These are phyloP conservation scores for Diadumene lineata DNA, from an alignment of 92 coral and sea anemone species.

Conservation along the genomic window DNA sequence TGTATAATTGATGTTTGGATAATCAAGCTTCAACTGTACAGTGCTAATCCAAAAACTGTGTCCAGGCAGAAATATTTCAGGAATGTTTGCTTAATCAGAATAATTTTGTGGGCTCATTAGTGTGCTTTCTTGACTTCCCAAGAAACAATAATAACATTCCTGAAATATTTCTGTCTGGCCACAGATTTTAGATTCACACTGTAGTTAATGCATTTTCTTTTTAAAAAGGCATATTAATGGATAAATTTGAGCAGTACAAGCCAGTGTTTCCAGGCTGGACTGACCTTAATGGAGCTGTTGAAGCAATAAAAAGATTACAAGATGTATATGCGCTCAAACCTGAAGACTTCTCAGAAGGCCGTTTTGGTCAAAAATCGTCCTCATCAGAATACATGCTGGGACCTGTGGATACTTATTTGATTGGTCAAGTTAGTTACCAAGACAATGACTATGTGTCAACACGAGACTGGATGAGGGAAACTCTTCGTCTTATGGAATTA, in stretches of 20 bases:
- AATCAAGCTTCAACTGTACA: no score
- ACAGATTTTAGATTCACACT: no score
- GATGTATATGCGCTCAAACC: conserved; percentile 86
- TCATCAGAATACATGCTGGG: conserved; percentile 39
- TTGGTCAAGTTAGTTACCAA: conserved; percentile 74
- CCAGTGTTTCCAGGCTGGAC: conserved; percentile 56
- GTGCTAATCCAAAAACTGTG: no score
- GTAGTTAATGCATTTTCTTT: not conserved
- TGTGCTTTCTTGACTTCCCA: no score
- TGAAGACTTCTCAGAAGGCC: conserved; percentile 78
- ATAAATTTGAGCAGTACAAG: conserved; percentile 53
- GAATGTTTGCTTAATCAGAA: no score
- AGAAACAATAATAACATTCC: no score
- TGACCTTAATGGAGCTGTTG: conserved; percentile 84
- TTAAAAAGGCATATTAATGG: conserved; percentile 55
- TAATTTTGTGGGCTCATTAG: no score
- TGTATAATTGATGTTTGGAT: no score
- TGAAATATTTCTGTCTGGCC: no score
- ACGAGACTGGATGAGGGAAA: conserved; percentile 88
- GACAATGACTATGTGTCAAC: conserved; percentile 61
- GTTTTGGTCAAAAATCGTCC: conserved; percentile 45
- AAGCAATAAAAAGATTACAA: conserved; percentile 85
- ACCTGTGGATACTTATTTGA: conserved; percentile 74
- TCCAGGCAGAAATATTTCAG: no score
- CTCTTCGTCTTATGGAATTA: conserved; percentile 69